These are phyloP conservation scores for Sprattus sprattus DNA, from an alignment of 2,113 vertebrate species.

Conservation along the genomic window DNA sequence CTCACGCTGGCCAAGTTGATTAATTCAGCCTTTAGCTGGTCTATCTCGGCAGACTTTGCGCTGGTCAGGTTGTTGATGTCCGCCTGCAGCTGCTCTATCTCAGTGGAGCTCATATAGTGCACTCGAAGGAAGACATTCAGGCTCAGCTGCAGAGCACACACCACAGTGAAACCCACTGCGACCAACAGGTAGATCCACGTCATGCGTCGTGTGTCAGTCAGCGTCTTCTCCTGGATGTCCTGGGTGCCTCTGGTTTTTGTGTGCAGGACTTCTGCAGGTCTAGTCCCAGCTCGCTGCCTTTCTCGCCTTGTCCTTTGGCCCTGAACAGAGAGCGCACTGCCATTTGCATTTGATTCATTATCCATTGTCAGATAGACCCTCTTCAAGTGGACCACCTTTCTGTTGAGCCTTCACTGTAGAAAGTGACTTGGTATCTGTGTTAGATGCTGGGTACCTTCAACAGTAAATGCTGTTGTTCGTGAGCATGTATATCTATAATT, in stretches of 20 bases:
- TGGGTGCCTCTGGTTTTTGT: background rate
- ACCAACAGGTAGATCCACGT: background rate
- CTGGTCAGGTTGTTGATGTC: background rate
- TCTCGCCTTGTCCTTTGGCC: background rate
- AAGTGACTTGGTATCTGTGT: background rate
- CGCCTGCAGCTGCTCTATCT: background rate
- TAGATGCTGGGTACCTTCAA: background rate
- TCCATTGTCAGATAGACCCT: background rate
- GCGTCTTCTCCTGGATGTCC: background rate
- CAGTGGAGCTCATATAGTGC: background rate
- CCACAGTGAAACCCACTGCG: background rate
- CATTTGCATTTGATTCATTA: background rate
- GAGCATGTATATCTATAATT: background rate
- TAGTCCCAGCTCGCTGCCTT: background rate
- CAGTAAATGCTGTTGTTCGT: background rate
- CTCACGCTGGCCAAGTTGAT: too few relatives aligned
- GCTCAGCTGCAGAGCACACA: background rate
- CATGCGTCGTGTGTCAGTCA: background rate
- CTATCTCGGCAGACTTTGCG: background rate
- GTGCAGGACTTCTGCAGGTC: background rate
- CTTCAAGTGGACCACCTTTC: background rate
- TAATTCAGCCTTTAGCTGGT: background rate
- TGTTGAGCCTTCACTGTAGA: background rate
- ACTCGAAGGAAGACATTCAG: background rate
- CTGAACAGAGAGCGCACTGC: background rate